Base-by-base conservation (phyloP, 2,113 vertebrate genomes). In the Oreotrochilus melanogaster region DNA sequence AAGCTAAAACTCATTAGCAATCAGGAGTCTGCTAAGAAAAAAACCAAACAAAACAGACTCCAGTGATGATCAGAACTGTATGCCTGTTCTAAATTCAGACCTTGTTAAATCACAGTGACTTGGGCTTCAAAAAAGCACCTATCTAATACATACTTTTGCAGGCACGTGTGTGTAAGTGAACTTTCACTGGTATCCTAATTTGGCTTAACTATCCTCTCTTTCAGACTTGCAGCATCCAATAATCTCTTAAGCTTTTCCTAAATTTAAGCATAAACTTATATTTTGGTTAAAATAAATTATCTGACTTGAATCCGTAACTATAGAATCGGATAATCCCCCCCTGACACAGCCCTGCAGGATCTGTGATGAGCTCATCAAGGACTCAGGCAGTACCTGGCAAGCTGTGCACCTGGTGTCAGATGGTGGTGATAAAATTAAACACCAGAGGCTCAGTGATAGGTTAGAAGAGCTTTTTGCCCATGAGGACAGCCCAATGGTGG, bases 401-500 rank as follows among this genome's bases (percentile, higher is more conserved):
- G 51, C 35, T 35, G 35, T 35, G 35, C 35, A 35, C 35, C 65
- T 22, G 10, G 15, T 58, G 31, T 64, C 48, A 88, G 23, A 30
- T 2, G 5, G 21, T 14, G 25, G 2, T 57, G n/a, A 33, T 12
- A 9, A 61, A 39, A 3, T 10, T 7, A 37, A 72, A 48, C 43
- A 78, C 10, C 7, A 18, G n/a, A 37, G 23, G 54, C 23, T 35
- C 43, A 50, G 24, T 4, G 2, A 3, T 9, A 88, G 23, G 39
- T 27, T 33, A 17, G 16, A 65, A 39, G 39, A 51, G 13, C 7
- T 30, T 78, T 88, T 78, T 60, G 54, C 9, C 10, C 33, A 30
- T 1, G 3, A 22, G 13, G 50, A 43, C 3, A 50, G 24, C 7
- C 33, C 2, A 0, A 23, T 12, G 51, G 9, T 3, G 12, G 7